Base-by-base conservation (phyloP, 2,113 vertebrate genomes). In the Indicator maculatus region DNA sequence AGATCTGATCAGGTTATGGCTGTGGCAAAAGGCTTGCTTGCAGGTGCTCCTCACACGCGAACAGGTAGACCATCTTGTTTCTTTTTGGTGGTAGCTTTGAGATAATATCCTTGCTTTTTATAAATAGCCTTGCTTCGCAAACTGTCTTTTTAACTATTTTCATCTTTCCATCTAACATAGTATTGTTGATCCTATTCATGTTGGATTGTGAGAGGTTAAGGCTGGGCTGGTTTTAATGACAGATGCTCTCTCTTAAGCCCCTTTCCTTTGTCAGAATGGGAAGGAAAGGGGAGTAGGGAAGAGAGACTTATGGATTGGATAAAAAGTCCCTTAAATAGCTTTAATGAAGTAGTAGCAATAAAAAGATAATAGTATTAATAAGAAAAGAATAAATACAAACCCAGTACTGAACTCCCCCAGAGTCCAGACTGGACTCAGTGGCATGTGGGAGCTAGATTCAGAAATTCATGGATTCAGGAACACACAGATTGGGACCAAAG, bases 1-100 rank as follows among this genome's bases (percentile, higher is more conserved):
- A 96, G 95, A 53, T 99, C 99, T 56, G 99, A 99, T 97, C 95
- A 98, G 96, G 97, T 98, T 79, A 93, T 99, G 97, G 98, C 98
- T 91, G 96, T 97, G 79, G 98, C 98, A 84, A 99, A 98, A 93
- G 98, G 98, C 90, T 93, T 98, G 20, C 98, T 99, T 97, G 98
- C 97, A 82, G 98, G 98, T 72, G 97, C 96, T 85, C 98, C 99
- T 86, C 98, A 96, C 93, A 98, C 97, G 9, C 98, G 98, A 67
- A 98, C 98, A 86, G 99, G 99, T 99, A 97, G 41, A 45, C 55
- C 30, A 18, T 55, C 78, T 83, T 27, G 8, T 55, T 58, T 83
- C 0, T 52, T 2, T 19, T 8, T 72, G 31, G 38, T 36, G n/a
- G 16, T 17, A 33, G 31, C 0, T 45, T 28, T 64, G 64, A 91